A percentile compares a stretch with the other conserved stretches of the same genome.
Evolutionary conservation across 2,888 invertebrate species (phyloP).

Genomic region (Helobdella robusta): DNA sequence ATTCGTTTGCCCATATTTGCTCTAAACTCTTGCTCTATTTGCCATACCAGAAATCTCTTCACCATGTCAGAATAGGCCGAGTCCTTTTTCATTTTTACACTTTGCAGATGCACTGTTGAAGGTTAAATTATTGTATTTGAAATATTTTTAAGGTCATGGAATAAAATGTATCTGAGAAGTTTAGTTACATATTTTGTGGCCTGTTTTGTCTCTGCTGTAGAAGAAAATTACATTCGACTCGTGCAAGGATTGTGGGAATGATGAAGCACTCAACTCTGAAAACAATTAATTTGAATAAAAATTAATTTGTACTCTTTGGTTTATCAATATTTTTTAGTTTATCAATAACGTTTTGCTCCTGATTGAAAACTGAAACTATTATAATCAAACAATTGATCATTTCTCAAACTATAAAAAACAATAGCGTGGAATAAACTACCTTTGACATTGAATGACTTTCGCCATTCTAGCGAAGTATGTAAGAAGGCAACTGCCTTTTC

Average conservation of each 20-base stretch:
- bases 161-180: not conserved
- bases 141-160: not conserved
- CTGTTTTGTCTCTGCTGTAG: conserved; percentile 67
- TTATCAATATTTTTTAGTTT: no score
- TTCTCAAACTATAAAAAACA: no score
- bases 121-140: not conserved
- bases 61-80: conserved; percentile 56
- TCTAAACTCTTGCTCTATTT: conserved; percentile 62
- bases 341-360: no score
- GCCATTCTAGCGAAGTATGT: conserved; percentile 32
- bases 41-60: conserved; percentile 72
- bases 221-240: conserved; percentile 69
- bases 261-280: conserved; percentile 55
- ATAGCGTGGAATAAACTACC: no score
- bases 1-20: conserved; percentile 59
- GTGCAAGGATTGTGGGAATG: conserved; percentile 63
- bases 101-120: conserved; percentile 63
- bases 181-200: conserved; percentile 30
- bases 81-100: conserved; percentile 70
- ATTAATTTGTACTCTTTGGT: no score
- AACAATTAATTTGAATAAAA: no score
- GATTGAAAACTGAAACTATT: no score
- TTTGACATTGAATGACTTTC: conserved; percentile 33
- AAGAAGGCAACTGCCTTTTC: conserved; percentile 49
- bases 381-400: no score